Conservation (phyloP, 2,888 invertebrate species). For the Clistopyga incitator region DNA sequence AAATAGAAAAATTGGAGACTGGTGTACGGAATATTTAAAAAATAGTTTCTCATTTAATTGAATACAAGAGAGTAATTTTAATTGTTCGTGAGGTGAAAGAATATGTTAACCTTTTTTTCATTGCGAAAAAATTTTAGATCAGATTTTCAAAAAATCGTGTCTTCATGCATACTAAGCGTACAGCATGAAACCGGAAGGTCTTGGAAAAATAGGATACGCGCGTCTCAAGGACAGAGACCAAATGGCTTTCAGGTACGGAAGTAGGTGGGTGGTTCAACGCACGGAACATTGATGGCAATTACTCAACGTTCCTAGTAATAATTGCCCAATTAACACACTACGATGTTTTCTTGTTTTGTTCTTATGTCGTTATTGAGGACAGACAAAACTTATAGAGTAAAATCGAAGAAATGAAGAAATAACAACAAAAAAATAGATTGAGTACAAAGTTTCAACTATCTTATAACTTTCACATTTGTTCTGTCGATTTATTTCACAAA, state of each 20-base stretch:
- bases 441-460: background rate
- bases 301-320: slow-evolving; percentile 23
- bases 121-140: too few species aligned
- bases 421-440: background rate
- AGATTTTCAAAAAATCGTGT: too few species aligned
- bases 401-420: slow-evolving; percentile 21
- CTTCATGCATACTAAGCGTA: background rate
- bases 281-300: slow-evolving; percentile 44
- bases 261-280: slow-evolving; percentile 69
- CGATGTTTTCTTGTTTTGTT: slow-evolving; percentile 10
- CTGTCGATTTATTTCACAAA: too few species aligned
- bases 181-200: slow-evolving; percentile 24
- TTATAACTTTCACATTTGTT: too few species aligned
- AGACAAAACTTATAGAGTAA: slow-evolving; percentile 26
- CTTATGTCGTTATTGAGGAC: slow-evolving; percentile 16
- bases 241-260: slow-evolving; percentile 76
- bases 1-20: too few species aligned
- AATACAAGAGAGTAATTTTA: too few species aligned
- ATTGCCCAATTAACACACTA: slow-evolving; percentile 43
- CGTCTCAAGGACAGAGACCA: slow-evolving; percentile 67
- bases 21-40: too few species aligned
- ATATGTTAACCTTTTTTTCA: too few species aligned
- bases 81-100: too few species aligned
- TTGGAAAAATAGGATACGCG: slow-evolving; percentile 43
- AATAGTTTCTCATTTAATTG: too few species aligned